Conservation (phyloP, 2,888 invertebrate genomes). For the Phorcus lineatus region DNA sequence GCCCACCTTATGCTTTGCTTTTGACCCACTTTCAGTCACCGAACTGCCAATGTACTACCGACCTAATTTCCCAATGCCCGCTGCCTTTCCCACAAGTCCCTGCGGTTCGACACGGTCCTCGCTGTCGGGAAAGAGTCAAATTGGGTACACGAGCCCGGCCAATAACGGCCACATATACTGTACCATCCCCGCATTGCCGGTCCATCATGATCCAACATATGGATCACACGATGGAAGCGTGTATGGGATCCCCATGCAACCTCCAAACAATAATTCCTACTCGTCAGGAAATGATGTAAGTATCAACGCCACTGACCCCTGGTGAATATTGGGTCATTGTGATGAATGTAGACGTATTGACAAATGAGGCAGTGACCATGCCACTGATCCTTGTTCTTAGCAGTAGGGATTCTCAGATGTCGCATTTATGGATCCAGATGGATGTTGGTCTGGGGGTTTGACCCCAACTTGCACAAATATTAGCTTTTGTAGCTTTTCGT, state of each 20-base stretch:
- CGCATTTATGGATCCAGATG: background rate
- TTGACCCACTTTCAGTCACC: constrained; percentile 16
- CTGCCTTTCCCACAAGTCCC: constrained; percentile 6
- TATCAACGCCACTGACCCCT: background rate
- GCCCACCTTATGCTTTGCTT: constrained; percentile 14
- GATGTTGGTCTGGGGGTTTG: background rate
- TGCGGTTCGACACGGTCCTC: constrained; percentile 15
- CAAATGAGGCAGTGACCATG: background rate
- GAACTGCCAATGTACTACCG: constrained; percentile 40
- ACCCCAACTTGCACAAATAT: too few species aligned
- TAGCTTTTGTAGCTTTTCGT: too few species aligned
- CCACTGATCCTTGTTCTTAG: too few species aligned
- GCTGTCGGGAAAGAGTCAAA: constrained; percentile 17
- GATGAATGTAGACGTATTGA: background rate
- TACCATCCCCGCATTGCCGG: constrained; percentile 10
- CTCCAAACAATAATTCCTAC: background rate
- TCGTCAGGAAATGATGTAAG: background rate
- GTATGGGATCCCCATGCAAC: background rate
- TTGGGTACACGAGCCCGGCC: constrained; percentile 21
- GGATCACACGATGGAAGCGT: background rate
- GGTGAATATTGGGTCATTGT: background rate
- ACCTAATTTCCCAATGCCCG: constrained; percentile 45
- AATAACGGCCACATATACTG: constrained; percentile 23
- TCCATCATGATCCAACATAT: background rate
- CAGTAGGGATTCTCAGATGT: background rate